A percentile compares a stretch with the other conserved stretches of the same genome.
phyloP scores from a whole-genome alignment of 2,888 invertebrate genomes.

The Trissolcus japonicus region DNA sequence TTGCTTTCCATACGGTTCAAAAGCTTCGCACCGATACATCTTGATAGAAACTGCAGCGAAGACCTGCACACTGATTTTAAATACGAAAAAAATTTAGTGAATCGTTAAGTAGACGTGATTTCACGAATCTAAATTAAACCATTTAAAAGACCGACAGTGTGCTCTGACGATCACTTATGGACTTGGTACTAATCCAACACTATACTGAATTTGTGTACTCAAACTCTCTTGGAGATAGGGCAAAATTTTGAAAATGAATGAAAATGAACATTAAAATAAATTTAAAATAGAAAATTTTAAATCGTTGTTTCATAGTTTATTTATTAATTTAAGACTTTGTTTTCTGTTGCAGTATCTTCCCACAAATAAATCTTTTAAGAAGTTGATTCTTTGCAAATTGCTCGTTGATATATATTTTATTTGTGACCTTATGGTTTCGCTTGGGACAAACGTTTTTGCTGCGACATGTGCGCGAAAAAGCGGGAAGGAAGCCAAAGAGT shows the following conservation, averaged over 20 bases:
- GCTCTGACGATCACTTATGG: slow-evolving; percentile 28
- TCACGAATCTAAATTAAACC: slow-evolving; percentile 45
- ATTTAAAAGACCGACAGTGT: slow-evolving; percentile 50
- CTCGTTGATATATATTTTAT: slow-evolving; percentile 33
- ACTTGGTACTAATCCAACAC: slow-evolving; percentile 30
- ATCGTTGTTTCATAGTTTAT: no score
- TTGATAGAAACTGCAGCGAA: slow-evolving; percentile 33
- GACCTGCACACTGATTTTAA: slow-evolving; percentile 51
- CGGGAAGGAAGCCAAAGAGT: slow-evolving; percentile 52
- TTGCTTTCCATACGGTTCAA: slow-evolving; percentile 50
- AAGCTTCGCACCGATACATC: slow-evolving; percentile 41
- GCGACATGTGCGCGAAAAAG: slow-evolving; percentile 59
- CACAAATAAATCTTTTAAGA: background rate
- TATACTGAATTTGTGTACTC: background rate
- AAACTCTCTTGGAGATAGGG: no score
- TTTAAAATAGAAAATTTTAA: no score
- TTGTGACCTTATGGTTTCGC: slow-evolving; percentile 33
- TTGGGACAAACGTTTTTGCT: slow-evolving; percentile 43
- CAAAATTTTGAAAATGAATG: no score
- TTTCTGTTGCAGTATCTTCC: background rate
- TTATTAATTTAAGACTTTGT: background rate
- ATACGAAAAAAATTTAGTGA: slow-evolving; percentile 3
- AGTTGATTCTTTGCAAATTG: slow-evolving; percentile 28
- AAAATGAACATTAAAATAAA: no score
- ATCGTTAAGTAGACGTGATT: slow-evolving; percentile 51